Conservation (phyloP, 2,888 invertebrate genomes). For the Agriopis aurantiaria region DNA sequence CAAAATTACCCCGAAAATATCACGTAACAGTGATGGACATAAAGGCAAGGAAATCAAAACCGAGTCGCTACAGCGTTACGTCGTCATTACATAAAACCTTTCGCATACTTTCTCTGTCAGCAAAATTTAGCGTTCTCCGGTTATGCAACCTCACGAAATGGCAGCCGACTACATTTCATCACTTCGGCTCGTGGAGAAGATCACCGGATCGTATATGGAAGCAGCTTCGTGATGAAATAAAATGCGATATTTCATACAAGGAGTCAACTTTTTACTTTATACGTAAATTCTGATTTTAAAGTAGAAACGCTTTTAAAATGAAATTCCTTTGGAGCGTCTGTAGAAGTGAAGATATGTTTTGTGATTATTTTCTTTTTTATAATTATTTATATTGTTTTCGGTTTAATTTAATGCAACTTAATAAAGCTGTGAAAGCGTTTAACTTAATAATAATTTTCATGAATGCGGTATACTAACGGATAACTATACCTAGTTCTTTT, state of each 20-base stretch:
- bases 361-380: neutral
- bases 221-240: slow-evolving; percentile 67
- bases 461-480: slow-evolving; percentile 8
- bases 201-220: slow-evolving; percentile 75
- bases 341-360: neutral
- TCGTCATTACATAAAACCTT: slow-evolving; percentile 83
- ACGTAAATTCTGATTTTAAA: slow-evolving; percentile 17
- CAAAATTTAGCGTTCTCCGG: slow-evolving; percentile 83
- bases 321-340: neutral
- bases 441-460: neutral
- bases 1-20: slow-evolving; percentile 71
- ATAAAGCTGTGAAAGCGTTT: neutral
- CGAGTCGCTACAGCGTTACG: slow-evolving; percentile 80
- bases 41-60: slow-evolving; percentile 86
- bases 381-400: too few relatives aligned
- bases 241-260: slow-evolving; percentile 58
- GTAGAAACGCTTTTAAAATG: slow-evolving; percentile 9
- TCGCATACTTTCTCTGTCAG: slow-evolving; percentile 86
- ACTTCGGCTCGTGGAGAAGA: slow-evolving; percentile 77
- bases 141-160: slow-evolving; percentile 81
- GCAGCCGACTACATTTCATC: slow-evolving; percentile 84
- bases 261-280: slow-evolving; percentile 49
- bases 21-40: slow-evolving; percentile 80
- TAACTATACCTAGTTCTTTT: slow-evolving; percentile 3
- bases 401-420: neutral